Conservation (phyloP, 2,888 invertebrate species). For the Rotaria macrura region DNA sequence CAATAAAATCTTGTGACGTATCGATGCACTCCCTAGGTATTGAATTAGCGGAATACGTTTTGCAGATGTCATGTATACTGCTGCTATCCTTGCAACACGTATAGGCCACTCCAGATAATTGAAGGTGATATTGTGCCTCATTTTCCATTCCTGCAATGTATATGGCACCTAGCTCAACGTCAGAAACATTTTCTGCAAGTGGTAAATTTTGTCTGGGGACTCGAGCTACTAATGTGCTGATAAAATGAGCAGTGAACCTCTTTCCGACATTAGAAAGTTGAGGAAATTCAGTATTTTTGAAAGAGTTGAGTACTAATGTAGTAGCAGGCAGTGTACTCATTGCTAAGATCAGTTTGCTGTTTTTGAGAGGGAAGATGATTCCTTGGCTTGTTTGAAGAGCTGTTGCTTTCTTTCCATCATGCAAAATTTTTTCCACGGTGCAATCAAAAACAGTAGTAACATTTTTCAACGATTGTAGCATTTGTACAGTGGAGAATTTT, state of each 20-base stretch:
- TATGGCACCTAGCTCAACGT: not conserved
- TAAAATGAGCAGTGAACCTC: not conserved
- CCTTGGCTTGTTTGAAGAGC: not conserved
- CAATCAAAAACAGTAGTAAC: not conserved
- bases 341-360: not conserved
- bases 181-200: not conserved
- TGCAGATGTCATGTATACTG: not conserved
- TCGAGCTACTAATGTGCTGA: not conserved
- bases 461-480: not conserved
- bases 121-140: not conserved
- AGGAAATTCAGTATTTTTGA: not conserved
- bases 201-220: not conserved
- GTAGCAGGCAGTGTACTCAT: not conserved
- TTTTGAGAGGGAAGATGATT: not conserved
- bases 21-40: not conserved
- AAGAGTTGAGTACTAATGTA: not conserved
- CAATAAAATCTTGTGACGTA: not conserved
- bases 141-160: not conserved
- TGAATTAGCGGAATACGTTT: not conserved
- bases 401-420: not conserved
- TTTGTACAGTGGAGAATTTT: not conserved
- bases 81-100: not conserved
- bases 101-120: not conserved
- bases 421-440: not conserved
- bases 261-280: not conserved